Evolutionary conservation across 2,888 invertebrate species (phyloP).

Genomic region (Escarpia spicata): DNA sequence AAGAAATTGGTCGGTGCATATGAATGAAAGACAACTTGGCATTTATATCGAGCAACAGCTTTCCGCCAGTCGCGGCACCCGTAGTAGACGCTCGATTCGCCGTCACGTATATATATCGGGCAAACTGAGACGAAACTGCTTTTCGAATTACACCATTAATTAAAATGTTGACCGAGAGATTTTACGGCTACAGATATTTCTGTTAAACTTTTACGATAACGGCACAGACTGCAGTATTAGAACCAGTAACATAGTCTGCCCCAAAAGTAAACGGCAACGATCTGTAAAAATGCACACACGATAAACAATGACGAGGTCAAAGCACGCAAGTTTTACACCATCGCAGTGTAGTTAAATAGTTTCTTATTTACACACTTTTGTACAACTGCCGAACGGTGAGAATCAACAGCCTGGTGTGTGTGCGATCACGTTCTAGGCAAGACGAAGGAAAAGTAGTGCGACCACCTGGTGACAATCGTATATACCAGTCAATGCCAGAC

Average conservation of each 20-base stretch:
- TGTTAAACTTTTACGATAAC: not conserved
- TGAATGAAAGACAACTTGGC: slow-evolving; percentile 16
- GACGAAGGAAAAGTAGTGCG: not conserved
- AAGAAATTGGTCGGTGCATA: not conserved
- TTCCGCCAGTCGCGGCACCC: not conserved
- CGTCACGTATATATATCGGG: not conserved
- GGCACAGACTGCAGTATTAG: not conserved
- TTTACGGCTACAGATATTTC: not conserved
- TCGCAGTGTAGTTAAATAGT: not conserved
- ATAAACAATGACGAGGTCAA: not conserved
- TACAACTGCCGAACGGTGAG: not conserved
- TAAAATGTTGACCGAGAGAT: not conserved
- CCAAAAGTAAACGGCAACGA: not conserved
- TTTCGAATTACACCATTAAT: not conserved
- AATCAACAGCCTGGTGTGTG: not conserved
- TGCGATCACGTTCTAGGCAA: not conserved
- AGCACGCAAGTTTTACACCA: not conserved
- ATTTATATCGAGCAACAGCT: not conserved
- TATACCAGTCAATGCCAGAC: not conserved
- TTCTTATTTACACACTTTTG: not conserved
- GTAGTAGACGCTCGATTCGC: not conserved
- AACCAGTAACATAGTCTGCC: not conserved
- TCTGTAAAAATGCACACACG: not conserved
- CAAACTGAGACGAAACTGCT: not conserved
- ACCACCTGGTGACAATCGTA: not conserved